A percentile compares a stretch with the other conserved stretches of the same genome.
phyloP scores from a whole-genome alignment of 2,797 vertebrate genomes.

The Paratrypauchen microcephalus region DNA sequence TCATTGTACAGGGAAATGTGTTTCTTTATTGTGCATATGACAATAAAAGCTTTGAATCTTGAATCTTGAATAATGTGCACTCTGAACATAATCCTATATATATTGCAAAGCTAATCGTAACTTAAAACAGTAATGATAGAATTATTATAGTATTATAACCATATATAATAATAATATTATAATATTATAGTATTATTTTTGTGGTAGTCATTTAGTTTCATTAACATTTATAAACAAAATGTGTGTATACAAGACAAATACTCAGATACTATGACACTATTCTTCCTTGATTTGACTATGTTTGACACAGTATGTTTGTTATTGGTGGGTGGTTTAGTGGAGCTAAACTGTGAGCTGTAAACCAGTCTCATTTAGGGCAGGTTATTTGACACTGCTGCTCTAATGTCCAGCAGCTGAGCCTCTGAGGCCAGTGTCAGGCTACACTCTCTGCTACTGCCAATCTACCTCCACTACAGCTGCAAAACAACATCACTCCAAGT shows the following conservation, averaged over 20 bases:
- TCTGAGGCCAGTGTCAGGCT: constrained; percentile 51
- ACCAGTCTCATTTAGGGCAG: constrained; percentile 28
- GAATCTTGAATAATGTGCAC: too few species aligned
- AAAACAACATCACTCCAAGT: constrained; percentile 17
- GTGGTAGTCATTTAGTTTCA: too few species aligned
- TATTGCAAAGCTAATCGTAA: too few species aligned
- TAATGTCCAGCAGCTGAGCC: constrained; percentile 66
- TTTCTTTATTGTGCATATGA: too few species aligned
- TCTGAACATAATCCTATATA: too few species aligned
- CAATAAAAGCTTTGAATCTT: too few species aligned
- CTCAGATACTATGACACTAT: background rate
- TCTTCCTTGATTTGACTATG: background rate
- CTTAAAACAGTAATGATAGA: too few species aligned
- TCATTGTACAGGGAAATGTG: too few species aligned
- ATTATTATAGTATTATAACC: too few species aligned
- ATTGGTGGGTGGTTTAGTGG: constrained; percentile 21
- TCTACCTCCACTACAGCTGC: background rate
- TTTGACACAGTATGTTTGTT: constrained; percentile 6
- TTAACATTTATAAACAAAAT: background rate
- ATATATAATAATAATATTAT: too few species aligned
- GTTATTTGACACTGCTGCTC: constrained; percentile 66
- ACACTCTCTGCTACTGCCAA: constrained; percentile 37
- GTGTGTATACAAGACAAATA: background rate
- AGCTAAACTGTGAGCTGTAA: constrained; percentile 42
- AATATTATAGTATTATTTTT: too few species aligned